Evolutionary conservation across 1,140 invertebrate species (phyloP).

Genomic region (Nylanderia fulva): DNA sequence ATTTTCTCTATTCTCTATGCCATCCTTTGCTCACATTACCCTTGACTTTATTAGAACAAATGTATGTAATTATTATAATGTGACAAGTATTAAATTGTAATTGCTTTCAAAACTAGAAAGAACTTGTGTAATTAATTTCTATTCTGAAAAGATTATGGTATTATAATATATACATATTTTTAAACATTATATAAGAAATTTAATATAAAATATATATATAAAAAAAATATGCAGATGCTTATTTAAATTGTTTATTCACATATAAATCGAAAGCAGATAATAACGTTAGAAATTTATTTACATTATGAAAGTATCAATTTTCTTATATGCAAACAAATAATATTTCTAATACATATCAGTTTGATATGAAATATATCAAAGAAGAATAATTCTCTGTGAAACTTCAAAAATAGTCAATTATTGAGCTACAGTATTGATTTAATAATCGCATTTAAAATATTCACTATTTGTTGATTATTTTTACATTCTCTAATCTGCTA

Average conservation of each 20-base stretch:
- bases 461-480: no score
- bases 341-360: neutral
- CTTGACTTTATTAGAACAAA: neutral
- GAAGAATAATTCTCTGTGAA: neutral
- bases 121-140: neutral
- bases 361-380: neutral
- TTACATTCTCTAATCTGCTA: no score
- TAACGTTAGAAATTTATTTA: conserved; percentile 7
- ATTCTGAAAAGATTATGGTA: neutral
- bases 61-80: no score
- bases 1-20: neutral
- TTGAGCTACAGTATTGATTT: no score
- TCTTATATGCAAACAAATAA: neutral
- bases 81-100: conserved; percentile 24
- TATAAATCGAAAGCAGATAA: neutral
- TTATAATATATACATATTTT: neutral
- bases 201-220: neutral
- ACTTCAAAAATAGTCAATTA: no score
- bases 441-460: no score
- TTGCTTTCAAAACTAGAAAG: neutral
- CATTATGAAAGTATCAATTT: neutral
- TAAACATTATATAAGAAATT: neutral
- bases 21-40: neutral
- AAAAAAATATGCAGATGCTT: no score
- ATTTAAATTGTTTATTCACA: neutral